phyloP scores from a whole-genome alignment of 2,797 vertebrate species.

The Nasua narica region DNA sequence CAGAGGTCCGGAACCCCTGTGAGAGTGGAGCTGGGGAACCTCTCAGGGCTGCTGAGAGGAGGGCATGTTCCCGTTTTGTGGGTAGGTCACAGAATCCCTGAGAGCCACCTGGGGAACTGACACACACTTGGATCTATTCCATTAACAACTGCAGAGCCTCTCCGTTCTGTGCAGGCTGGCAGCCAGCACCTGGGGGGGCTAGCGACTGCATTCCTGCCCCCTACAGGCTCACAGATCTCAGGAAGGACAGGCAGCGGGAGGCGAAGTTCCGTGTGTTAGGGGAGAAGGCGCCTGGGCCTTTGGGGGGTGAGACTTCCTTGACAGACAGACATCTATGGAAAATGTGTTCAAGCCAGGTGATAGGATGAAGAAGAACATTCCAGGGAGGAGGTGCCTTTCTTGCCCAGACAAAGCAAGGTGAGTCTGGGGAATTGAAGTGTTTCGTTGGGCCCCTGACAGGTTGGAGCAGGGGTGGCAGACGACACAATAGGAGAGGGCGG shows the following conservation, averaged over 20 bases:
- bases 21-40: neutral
- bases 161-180: neutral
- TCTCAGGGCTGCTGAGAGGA: neutral
- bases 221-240: neutral
- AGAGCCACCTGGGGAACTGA: neutral
- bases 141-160: neutral
- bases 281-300: neutral
- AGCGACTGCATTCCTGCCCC: neutral
- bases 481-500: neutral
- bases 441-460: neutral
- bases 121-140: neutral
- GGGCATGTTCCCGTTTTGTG: neutral
- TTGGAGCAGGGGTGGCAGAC: neutral
- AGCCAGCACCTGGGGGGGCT: neutral
- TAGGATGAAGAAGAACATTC: neutral
- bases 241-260: neutral
- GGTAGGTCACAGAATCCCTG: neutral
- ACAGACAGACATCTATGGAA: neutral
- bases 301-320: neutral
- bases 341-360: neutral
- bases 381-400: neutral
- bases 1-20: neutral
- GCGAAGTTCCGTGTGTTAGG: accelerated
- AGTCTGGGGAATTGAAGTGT: neutral
- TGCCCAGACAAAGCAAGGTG: neutral